Conservation (phyloP, 35 echinoderm and acorn worm species). For the Heliocidaris tuberculata region DNA sequence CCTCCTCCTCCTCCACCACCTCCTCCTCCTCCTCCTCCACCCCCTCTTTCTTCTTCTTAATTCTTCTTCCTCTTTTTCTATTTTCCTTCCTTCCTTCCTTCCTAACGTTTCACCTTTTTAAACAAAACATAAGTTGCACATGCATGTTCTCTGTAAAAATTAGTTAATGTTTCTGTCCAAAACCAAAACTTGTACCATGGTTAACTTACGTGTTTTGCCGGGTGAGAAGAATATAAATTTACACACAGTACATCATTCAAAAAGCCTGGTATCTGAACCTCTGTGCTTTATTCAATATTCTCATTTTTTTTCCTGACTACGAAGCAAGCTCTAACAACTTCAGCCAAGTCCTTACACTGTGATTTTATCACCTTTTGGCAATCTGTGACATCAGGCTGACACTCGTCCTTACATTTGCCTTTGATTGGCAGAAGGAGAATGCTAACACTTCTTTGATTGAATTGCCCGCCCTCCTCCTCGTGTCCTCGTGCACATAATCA, state of each 20-base stretch:
- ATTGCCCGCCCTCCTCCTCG: not conserved
- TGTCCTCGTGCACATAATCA: not conserved
- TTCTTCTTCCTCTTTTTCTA: not conserved
- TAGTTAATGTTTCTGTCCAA: too few species aligned
- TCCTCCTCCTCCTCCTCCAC: not conserved
- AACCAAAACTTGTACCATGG: too few species aligned
- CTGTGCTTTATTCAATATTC: too few species aligned
- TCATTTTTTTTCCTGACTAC: not conserved
- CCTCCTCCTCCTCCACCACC: not conserved
- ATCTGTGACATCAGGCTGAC: not conserved
- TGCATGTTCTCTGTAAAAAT: too few species aligned
- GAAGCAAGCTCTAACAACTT: not conserved
- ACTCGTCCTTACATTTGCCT: not conserved
- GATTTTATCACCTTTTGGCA: not conserved
- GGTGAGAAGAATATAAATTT: too few species aligned
- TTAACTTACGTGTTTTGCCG: too few species aligned
- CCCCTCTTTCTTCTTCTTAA: not conserved
- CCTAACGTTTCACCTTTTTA: too few species aligned
- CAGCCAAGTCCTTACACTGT: not conserved
- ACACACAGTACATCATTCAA: too few species aligned
- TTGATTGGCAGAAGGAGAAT: not conserved
- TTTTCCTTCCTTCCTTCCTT: not conserved
- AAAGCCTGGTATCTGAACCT: too few species aligned
- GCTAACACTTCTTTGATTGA: not conserved
- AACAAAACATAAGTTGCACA: too few species aligned